Evolutionary conservation across 2,888 invertebrate species (phyloP).

Genomic region (Anagyrus pseudococci): DNA sequence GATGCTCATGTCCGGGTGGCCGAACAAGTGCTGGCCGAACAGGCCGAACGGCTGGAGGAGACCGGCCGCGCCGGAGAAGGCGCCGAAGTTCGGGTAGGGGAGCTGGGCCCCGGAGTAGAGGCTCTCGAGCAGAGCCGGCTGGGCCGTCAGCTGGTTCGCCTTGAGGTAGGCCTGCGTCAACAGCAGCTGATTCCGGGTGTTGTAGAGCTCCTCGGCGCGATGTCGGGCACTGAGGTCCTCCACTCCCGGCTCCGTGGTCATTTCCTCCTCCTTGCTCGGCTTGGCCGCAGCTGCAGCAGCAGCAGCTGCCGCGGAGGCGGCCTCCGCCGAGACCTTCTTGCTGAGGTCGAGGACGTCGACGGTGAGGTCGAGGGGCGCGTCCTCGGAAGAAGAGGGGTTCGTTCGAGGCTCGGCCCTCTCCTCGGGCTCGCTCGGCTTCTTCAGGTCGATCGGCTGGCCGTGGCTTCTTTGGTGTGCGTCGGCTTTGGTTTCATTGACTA

Average conservation of each 20-base stretch:
- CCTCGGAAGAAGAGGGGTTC: slow-evolving; percentile 19
- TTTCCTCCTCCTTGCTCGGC: not conserved
- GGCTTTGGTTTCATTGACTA: slow-evolving; percentile 54
- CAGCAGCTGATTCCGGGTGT: slow-evolving; percentile 67
- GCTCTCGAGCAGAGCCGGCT: slow-evolving; percentile 48
- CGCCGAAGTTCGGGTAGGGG: slow-evolving; percentile 53
- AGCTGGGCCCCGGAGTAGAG: slow-evolving; percentile 55
- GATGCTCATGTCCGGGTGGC: slow-evolving; percentile 66
- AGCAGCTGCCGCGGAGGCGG: slow-evolving; percentile 44
- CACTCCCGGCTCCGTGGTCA: not conserved
- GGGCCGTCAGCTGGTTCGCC: slow-evolving; percentile 57
- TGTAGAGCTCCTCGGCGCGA: slow-evolving; percentile 47
- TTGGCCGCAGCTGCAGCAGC: slow-evolving; percentile 10
- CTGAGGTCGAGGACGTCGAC: slow-evolving; percentile 85
- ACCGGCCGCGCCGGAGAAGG: slow-evolving; percentile 61
- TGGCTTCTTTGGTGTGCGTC: slow-evolving; percentile 55
- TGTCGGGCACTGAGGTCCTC: not conserved
- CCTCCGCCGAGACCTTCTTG: slow-evolving; percentile 66
- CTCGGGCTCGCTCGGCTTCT: slow-evolving; percentile 36
- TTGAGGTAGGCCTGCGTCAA: slow-evolving; percentile 73
- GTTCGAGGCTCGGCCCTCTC: slow-evolving; percentile 28
- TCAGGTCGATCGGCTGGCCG: slow-evolving; percentile 55
- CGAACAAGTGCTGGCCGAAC: slow-evolving; percentile 67
- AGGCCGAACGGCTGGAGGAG: slow-evolving; percentile 66
- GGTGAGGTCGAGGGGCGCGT: slow-evolving; percentile 73